Evolutionary conservation across 2,113 vertebrate genomes (phyloP).

Genomic region (Ciconia stormi): DNA sequence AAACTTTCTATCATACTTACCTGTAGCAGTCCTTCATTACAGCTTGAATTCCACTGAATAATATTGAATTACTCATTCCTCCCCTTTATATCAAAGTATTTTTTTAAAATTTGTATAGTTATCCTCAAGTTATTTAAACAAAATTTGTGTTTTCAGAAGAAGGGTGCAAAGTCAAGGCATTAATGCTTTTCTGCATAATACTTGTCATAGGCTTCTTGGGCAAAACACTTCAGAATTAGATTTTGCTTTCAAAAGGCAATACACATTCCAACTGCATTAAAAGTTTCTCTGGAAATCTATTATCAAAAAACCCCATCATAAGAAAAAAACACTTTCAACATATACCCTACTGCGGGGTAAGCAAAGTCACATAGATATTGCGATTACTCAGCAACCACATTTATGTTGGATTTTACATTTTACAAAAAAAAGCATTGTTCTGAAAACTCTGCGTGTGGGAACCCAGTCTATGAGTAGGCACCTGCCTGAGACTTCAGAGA

Average conservation of each 20-base stretch:
- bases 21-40: not conserved
- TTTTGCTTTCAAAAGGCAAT: not conserved
- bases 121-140: not conserved
- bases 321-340: not conserved
- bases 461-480: not conserved
- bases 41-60: not conserved
- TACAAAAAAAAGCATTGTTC: not conserved
- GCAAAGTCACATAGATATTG: not conserved
- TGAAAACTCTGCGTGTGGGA: not conserved
- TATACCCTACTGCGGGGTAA: not conserved
- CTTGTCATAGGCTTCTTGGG: not conserved
- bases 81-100: not conserved
- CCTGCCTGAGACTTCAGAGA: not conserved
- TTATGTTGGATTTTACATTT: not conserved
- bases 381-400: not conserved
- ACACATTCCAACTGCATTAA: not conserved
- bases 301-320: fast-evolving
- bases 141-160: not conserved
- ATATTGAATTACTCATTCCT: not conserved
- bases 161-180: not conserved
- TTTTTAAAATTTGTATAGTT: not conserved
- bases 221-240: not conserved
- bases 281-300: not conserved
- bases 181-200: not conserved
- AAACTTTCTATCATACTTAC: not conserved